phyloP scores from a whole-genome alignment of 2,888 invertebrate genomes.

The Lasioglossum villosulum region DNA sequence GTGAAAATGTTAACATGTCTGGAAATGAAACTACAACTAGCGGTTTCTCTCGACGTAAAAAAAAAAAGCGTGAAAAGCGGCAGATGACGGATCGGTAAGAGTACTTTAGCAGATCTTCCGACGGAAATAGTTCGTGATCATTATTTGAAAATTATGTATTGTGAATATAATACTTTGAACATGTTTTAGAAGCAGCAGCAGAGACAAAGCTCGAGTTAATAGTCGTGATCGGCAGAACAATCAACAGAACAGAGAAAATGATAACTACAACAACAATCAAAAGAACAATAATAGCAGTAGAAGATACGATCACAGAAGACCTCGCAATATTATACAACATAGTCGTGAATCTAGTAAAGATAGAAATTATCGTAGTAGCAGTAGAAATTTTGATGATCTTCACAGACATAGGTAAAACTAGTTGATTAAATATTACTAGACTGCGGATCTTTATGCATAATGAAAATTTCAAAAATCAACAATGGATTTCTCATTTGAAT shows the following conservation, averaged over 20 bases:
- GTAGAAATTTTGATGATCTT: slow-evolving; percentile 79
- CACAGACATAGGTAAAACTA: slow-evolving; percentile 75
- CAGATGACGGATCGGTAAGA: slow-evolving; percentile 74
- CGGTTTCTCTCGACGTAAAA: slow-evolving; percentile 52
- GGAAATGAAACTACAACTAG: slow-evolving; percentile 67
- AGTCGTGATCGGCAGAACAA: slow-evolving; percentile 82
- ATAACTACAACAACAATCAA: slow-evolving; percentile 79
- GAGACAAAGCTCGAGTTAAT: slow-evolving; percentile 78
- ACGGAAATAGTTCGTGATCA: background rate
- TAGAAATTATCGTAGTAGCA: slow-evolving; percentile 79
- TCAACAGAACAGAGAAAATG: slow-evolving; percentile 82
- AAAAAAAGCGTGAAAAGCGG: slow-evolving; percentile 84
- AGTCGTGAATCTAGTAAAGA: slow-evolving; percentile 85
- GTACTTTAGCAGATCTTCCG: background rate
- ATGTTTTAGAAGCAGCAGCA: slow-evolving; percentile 75
- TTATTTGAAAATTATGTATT: background rate
- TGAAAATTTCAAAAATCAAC: background rate
- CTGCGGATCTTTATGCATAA: background rate
- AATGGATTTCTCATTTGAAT: background rate
- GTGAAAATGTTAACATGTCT: slow-evolving; percentile 76
- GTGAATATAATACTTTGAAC: slow-evolving; percentile 16
- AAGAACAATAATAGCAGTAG: slow-evolving; percentile 74
- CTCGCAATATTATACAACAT: slow-evolving; percentile 77
- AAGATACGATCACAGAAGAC: slow-evolving; percentile 77
- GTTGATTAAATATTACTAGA: background rate